Percentiles rank a stretch among this genome's conserved stretches.
Conservation (phyloP, 2,888 invertebrate species). For the Cryptus armator region DNA sequence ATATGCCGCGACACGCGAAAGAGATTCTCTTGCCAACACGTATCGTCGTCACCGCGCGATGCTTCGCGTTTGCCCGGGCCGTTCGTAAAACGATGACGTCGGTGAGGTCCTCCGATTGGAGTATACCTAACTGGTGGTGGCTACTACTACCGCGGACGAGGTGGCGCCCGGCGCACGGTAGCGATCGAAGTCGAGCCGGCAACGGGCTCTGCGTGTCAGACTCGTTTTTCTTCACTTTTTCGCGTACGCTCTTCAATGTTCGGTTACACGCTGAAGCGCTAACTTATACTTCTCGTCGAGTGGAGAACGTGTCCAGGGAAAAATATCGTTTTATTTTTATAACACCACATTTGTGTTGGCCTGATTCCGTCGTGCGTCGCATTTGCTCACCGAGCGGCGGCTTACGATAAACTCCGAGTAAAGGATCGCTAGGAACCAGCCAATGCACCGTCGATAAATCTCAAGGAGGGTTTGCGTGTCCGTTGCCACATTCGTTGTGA, state of each 20-base stretch:
- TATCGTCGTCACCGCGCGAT: not conserved
- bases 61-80: slow-evolving; percentile 34
- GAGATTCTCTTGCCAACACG: not conserved
- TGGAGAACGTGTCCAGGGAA: slow-evolving; percentile 18
- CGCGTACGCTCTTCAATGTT: not conserved
- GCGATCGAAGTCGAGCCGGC: slow-evolving; percentile 7
- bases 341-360: slow-evolving; percentile 7
- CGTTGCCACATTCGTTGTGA: not conserved
- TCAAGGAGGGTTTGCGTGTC: slow-evolving; percentile 2
- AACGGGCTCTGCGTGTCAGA: not conserved
- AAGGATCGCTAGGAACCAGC: not conserved
- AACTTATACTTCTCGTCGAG: slow-evolving; percentile 26
- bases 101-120: slow-evolving; percentile 24
- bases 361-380: slow-evolving; percentile 1
- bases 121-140: not conserved
- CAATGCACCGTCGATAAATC: slow-evolving; percentile 39
- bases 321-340: slow-evolving; percentile 37
- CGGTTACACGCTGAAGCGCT: slow-evolving; percentile 20
- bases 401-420: not conserved
- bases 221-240: slow-evolving; percentile 15
- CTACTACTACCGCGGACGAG: slow-evolving; percentile 1
- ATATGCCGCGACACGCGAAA: slow-evolving; percentile 8
- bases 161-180: slow-evolving; percentile 13
- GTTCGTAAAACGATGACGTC: slow-evolving; percentile 32
- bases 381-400: not conserved